These are phyloP conservation scores for Channallabes apus DNA, from an alignment of 2,797 vertebrate species.

Conservation along the genomic window DNA sequence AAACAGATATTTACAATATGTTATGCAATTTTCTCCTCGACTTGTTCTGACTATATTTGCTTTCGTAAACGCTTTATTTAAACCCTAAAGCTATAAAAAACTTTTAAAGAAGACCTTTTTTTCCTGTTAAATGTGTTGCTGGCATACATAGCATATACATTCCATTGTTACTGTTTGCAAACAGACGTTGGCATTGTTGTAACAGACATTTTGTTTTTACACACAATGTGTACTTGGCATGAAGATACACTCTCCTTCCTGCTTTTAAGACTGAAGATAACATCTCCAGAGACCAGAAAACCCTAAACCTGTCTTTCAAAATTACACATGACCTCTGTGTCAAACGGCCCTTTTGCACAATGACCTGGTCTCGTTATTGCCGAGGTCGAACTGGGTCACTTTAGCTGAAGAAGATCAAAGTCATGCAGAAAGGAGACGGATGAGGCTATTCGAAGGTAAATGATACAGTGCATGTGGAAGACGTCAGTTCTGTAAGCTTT, in stretches of 20 bases:
- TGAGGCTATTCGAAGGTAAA: not conserved
- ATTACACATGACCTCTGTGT: slow-evolving; percentile 38
- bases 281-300: slow-evolving; percentile 42
- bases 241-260: slow-evolving; percentile 25
- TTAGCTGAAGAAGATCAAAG: slow-evolving; percentile 25
- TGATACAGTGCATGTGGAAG: not conserved
- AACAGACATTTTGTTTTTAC: not conserved
- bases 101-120: not conserved
- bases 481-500: not conserved
- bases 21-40: not conserved
- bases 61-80: not conserved
- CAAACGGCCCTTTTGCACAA: slow-evolving; percentile 23
- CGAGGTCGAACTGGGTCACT: not conserved
- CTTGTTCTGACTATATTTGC: not conserved
- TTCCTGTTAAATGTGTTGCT: not conserved
- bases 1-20: not conserved
- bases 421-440: not conserved
- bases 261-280: slow-evolving; percentile 39
- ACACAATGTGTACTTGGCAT: slow-evolving; percentile 15
- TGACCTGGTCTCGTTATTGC: slow-evolving; percentile 31
- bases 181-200: not conserved
- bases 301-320: slow-evolving; percentile 47
- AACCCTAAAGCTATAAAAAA: not conserved
- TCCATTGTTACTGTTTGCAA: not conserved
- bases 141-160: not conserved